phyloP scores from a whole-genome alignment of 2,888 invertebrate genomes.

The Parasteatoda lunata region DNA sequence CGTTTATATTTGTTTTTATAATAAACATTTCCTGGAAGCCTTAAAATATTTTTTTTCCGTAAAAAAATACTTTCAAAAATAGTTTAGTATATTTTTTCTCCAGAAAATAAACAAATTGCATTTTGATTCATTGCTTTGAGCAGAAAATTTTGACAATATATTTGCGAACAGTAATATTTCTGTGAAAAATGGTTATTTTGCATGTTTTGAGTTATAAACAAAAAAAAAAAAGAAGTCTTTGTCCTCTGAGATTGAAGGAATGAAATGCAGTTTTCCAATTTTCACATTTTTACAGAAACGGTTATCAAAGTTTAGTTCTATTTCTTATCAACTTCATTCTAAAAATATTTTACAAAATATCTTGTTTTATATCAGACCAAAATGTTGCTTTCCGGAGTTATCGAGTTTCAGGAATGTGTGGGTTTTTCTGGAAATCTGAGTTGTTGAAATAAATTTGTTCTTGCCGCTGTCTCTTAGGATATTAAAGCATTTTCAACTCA shows the following conservation, averaged over 20 bases:
- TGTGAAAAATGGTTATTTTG: slow-evolving; percentile 52
- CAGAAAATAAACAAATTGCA: slow-evolving; percentile 44
- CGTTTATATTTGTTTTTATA: background rate
- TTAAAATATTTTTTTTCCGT: background rate
- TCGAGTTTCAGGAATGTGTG: background rate
- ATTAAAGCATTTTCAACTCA: too few species aligned
- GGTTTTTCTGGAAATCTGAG: too few species aligned
- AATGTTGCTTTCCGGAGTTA: slow-evolving; percentile 9
- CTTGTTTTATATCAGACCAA: slow-evolving; percentile 41
- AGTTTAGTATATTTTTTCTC: background rate
- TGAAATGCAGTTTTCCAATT: slow-evolving; percentile 40
- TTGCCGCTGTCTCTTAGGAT: too few species aligned
- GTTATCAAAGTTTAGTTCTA: slow-evolving; percentile 15
- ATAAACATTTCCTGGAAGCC: background rate
- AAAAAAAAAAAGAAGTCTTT: background rate
- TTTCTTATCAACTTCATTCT: slow-evolving; percentile 30
- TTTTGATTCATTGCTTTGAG: slow-evolving; percentile 54
- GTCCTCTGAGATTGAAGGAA: slow-evolving; percentile 34
- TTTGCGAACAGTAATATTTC: slow-evolving; percentile 40
- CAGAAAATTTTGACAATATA: slow-evolving; percentile 52
- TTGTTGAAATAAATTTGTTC: too few species aligned
- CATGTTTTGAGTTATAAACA: slow-evolving; percentile 23
- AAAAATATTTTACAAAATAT: slow-evolving; percentile 47
- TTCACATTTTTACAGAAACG: slow-evolving; percentile 15
- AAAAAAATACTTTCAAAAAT: background rate